Conservation (phyloP, 2,797 vertebrate genomes). For the Chrosomus eos region DNA sequence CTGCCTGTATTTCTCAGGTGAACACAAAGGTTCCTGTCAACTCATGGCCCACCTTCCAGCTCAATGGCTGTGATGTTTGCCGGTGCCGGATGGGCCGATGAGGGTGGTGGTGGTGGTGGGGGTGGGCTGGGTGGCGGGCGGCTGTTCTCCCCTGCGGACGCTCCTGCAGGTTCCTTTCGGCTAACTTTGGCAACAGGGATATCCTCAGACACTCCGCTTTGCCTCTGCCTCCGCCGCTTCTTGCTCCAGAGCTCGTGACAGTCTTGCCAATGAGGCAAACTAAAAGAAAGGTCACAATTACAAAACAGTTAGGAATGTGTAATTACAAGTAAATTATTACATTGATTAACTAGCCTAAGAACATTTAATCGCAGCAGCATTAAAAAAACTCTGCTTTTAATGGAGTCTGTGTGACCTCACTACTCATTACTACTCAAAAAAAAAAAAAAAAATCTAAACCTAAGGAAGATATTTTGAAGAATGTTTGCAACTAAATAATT, state of each 20-base stretch:
- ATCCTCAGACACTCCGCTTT: slow-evolving; percentile 89
- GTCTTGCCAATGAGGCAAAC: slow-evolving; percentile 96
- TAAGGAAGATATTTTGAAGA: too few relatives aligned
- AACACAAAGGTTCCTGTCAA: neutral
- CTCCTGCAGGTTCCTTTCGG: slow-evolving; percentile 86
- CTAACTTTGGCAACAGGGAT: slow-evolving; percentile 87
- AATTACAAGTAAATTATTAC: neutral
- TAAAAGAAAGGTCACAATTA: slow-evolving; percentile 59
- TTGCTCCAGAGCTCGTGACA: slow-evolving; percentile 99
- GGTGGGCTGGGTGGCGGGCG: slow-evolving; percentile 82
- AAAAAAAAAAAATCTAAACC: too few relatives aligned
- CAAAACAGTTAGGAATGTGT: neutral
- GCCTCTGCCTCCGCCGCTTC: slow-evolving; percentile 91
- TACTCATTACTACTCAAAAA: too few relatives aligned
- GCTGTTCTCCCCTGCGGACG: slow-evolving; percentile 87
- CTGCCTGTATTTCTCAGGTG: neutral
- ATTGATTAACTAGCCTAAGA: too few relatives aligned
- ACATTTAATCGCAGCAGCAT: neutral
- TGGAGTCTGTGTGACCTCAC: neutral
- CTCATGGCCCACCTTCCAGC: slow-evolving; percentile 69
- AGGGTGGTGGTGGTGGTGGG: slow-evolving; percentile 70
- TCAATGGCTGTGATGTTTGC: slow-evolving; percentile 70
- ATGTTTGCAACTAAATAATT: neutral
- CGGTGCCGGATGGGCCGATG: slow-evolving; percentile 69
- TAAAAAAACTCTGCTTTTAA: neutral